Evolutionary conservation across 2,113 vertebrate species (phyloP), one percentile per base, ranked within the genome.

Genomic region (Amphilophus citrinellus): DNA sequence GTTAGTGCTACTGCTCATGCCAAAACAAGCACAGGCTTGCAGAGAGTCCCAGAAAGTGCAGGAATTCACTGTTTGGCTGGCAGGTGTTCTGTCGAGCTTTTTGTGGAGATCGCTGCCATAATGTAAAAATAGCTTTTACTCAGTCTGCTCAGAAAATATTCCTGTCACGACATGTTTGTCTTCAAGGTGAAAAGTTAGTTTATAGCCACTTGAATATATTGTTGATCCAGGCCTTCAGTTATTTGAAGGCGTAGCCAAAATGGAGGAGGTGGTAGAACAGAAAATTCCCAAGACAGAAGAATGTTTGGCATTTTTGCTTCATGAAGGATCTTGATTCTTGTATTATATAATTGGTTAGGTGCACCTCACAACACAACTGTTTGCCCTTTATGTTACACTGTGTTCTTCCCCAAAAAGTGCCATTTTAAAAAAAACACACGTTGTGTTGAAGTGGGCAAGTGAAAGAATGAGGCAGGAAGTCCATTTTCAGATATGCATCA

Each of bases 11-110:
- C 5, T 14, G 15, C 58, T 63, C 61, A 50, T 65, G 60, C 57
- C 37, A 1, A 2, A 66, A 13, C 85, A 78, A 61, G 87, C 50
- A 2, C 4, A 5, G 83, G 42, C 90, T n/a, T 76, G 89, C 22
- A 73, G 24, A 68, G 66, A 44, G 6, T 17, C 3, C 18, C 3
- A 56, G 35, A 71, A 10, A 0, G 22, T 13, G 24, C n/a, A 35
- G 61, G 20, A 71, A 56, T 44, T 68, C 42, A 18, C 4, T 17
- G 24, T 4, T 15, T 68, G 17, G 18, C 61, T 63, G 65, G 22
- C 42, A 71, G 65, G 9, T 50, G 9, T 18, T 50, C 15, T 1
- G 17, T 50, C 2, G 9, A 37, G 32, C 18, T 68, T 10, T 30
- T 27, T 1, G 65, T 71, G 42, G 15, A 20, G 0, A 44, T 4